phyloP scores from a whole-genome alignment of 2,113 vertebrate species.

The Mormoops blainvillei region DNA sequence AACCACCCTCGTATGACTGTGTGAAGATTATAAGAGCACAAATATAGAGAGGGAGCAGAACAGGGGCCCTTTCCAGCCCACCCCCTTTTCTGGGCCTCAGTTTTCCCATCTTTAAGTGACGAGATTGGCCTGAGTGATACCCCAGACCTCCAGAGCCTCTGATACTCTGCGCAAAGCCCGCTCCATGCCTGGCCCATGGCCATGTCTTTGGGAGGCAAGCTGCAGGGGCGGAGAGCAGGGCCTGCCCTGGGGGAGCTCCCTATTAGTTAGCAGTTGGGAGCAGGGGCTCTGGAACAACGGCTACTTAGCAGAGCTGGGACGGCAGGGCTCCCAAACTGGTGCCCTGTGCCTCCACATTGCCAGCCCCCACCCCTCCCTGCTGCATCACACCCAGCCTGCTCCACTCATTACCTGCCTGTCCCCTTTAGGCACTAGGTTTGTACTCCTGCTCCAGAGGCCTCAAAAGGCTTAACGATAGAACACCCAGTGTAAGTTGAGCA shows the following conservation, averaged over 20 bases:
- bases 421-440: not conserved
- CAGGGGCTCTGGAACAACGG: accelerated
- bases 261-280: not conserved
- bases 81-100: not conserved
- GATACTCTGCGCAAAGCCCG: not conserved
- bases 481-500: not conserved
- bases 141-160: not conserved
- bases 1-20: not conserved
- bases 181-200: not conserved
- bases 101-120: not conserved
- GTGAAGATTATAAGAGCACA: not conserved
- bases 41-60: not conserved
- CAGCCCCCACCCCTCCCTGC: not conserved
- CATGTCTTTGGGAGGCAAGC: not conserved
- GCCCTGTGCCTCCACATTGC: not conserved
- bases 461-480: not conserved
- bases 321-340: not conserved
- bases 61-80: too few species aligned
- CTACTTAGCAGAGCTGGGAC: not conserved
- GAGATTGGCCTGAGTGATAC: not conserved
- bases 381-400: not conserved
- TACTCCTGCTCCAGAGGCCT: not conserved
- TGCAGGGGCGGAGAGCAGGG: not conserved
- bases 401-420: not conserved
- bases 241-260: not conserved